These are phyloP conservation scores for Australoheros scitulus DNA, from an alignment of 2,113 vertebrate genomes.

Conservation along the genomic window DNA sequence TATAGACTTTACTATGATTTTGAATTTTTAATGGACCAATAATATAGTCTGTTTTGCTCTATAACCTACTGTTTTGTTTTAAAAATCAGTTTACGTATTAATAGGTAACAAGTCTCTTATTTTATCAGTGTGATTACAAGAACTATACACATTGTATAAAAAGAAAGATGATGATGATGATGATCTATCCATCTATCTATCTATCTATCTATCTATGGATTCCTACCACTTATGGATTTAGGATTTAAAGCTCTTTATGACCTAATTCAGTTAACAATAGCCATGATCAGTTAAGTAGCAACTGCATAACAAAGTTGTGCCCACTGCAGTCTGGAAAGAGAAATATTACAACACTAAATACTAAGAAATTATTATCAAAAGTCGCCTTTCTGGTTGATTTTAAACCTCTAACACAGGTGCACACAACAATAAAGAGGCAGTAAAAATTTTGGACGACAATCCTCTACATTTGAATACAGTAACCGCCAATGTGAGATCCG, in stretches of 20 bases:
- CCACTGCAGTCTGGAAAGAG: not conserved
- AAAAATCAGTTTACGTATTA: not conserved
- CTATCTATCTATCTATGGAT: not conserved
- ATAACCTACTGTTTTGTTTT: not conserved
- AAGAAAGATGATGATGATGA: not conserved
- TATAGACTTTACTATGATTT: not conserved
- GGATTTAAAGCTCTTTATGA: too few relatives aligned
- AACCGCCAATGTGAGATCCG: slow-evolving; percentile 19
- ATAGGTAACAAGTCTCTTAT: not conserved
- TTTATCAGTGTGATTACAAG: not conserved
- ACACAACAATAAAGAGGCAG: not conserved
- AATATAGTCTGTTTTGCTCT: not conserved
- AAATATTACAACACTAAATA: not conserved
- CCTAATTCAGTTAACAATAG: not conserved
- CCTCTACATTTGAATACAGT: slow-evolving; percentile 24
- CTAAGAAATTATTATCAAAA: not conserved
- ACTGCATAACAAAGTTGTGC: not conserved
- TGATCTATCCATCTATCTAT: not conserved
- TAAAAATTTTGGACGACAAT: slow-evolving; percentile 1
- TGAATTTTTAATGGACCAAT: not conserved
- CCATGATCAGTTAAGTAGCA: not conserved
- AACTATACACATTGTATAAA: not conserved
- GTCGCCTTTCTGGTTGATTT: not conserved
- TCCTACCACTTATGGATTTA: too few relatives aligned
- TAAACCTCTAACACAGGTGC: not conserved